phyloP scores from a whole-genome alignment of 2,888 invertebrate genomes.

The Drosophila crucigera region DNA sequence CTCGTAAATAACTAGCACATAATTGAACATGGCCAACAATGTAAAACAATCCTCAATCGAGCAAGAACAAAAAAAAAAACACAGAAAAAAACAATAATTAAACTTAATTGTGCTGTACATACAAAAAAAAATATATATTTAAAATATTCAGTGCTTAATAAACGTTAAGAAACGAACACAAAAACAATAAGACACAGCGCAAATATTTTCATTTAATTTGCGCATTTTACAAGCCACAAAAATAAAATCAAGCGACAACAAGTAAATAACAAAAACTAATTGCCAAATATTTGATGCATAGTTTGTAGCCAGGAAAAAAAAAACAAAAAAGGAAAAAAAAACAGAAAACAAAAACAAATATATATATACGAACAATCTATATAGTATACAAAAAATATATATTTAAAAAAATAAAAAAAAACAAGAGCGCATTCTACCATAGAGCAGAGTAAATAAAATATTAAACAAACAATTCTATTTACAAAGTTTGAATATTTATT shows the following conservation, averaged over 20 bases:
- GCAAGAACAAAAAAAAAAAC: constrained; percentile 25
- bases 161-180: constrained; percentile 36
- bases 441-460: constrained; percentile 55
- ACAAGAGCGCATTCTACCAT: constrained; percentile 39
- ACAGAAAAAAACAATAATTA: constrained; percentile 64
- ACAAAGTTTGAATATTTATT: constrained; percentile 69
- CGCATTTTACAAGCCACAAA: constrained; percentile 50
- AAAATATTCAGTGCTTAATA: constrained; percentile 49
- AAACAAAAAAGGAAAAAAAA: constrained; percentile 1
- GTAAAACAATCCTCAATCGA: constrained; percentile 45
- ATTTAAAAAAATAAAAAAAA: constrained; percentile 27
- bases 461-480: constrained; percentile 65
- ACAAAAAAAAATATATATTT: constrained; percentile 18
- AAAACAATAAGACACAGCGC: constrained; percentile 36
- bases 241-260: constrained; percentile 32
- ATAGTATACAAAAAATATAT: constrained; percentile 23
- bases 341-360: constrained; percentile 12
- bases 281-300: constrained; percentile 76
- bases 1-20: constrained; percentile 65
- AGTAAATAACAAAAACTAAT: constrained; percentile 63
- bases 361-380: constrained; percentile 30
- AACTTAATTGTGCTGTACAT: constrained; percentile 73
- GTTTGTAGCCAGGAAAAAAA: constrained; percentile 45
- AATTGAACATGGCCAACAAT: constrained; percentile 56
- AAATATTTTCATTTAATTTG: constrained; percentile 72